Conservation (phyloP, 2,113 vertebrate species). For the Amblyornis subalaris region DNA sequence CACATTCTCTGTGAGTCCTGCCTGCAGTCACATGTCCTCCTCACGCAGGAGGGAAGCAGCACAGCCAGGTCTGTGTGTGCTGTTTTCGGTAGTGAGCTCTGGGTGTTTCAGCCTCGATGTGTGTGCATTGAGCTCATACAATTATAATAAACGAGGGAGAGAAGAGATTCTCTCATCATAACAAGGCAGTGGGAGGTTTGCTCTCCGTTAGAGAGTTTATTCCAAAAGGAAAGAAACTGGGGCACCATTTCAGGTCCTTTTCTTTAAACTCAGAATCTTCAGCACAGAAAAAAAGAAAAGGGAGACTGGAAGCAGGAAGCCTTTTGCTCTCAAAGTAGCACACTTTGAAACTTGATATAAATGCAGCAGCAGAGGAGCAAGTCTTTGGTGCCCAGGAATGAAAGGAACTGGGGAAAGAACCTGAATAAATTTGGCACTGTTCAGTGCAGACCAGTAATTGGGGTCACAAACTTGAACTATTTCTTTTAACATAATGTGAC, state of each 20-base stretch:
- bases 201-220: background rate
- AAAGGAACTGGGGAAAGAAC: slow-evolving; percentile 50
- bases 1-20: background rate
- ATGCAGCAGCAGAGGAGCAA: slow-evolving; percentile 4
- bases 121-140: background rate
- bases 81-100: background rate
- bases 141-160: background rate
- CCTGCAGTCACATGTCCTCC: background rate
- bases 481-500: background rate
- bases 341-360: slow-evolving; percentile 54
- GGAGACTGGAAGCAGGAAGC: background rate
- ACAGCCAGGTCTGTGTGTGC: background rate
- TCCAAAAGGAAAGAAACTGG: slow-evolving; percentile 35
- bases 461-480: background rate
- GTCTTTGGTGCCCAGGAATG: slow-evolving; percentile 7
- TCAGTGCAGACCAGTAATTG: background rate
- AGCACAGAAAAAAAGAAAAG: background rate
- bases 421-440: background rate
- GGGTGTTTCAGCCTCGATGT: background rate
- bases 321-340: slow-evolving; percentile 8
- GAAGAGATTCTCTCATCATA: background rate
- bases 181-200: background rate
- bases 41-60: background rate
- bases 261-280: slow-evolving; percentile 37
- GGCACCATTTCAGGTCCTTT: slow-evolving; percentile 15